phyloP scores from a whole-genome alignment of 2,888 invertebrate species.

The Thalpophila matura region DNA sequence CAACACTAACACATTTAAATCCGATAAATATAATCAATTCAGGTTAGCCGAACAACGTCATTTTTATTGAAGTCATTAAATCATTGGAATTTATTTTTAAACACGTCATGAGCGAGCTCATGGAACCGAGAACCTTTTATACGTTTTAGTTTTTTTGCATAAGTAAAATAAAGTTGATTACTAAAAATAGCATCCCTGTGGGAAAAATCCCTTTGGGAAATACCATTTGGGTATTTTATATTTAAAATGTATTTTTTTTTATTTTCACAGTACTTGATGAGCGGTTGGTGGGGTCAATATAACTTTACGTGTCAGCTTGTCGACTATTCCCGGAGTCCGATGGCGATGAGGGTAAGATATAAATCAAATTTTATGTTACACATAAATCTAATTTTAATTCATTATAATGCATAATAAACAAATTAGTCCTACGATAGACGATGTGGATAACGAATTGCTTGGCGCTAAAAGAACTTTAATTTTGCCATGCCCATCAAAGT shows the following conservation, averaged over 20 bases:
- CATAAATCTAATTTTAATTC: not conserved
- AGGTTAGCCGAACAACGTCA: not conserved
- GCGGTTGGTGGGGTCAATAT: constrained; percentile 96
- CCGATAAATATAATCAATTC: not conserved
- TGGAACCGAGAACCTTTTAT: constrained; percentile 1
- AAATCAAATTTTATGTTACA: no score
- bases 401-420: not conserved
- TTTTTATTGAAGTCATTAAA: not conserved
- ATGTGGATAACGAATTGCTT: no score
- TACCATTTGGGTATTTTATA: not conserved
- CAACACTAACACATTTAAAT: constrained; percentile 10
- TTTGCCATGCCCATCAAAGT: no score
- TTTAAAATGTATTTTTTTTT: constrained; percentile 21
- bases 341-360: constrained; percentile 93
- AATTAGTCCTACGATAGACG: not conserved
- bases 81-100: not conserved
- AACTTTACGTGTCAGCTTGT: constrained; percentile 97
- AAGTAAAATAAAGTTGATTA: not conserved
- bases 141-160: constrained; percentile 1
- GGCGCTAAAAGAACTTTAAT: no score
- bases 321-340: constrained; percentile 94
- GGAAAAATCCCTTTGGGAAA: not conserved
- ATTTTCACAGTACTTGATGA: constrained; percentile 91
- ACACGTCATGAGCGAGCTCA: not conserved
- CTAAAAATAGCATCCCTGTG: constrained; percentile 6